Evolutionary conservation across 2,888 invertebrate species (phyloP).

Genomic region (Tachina lurida): DNA sequence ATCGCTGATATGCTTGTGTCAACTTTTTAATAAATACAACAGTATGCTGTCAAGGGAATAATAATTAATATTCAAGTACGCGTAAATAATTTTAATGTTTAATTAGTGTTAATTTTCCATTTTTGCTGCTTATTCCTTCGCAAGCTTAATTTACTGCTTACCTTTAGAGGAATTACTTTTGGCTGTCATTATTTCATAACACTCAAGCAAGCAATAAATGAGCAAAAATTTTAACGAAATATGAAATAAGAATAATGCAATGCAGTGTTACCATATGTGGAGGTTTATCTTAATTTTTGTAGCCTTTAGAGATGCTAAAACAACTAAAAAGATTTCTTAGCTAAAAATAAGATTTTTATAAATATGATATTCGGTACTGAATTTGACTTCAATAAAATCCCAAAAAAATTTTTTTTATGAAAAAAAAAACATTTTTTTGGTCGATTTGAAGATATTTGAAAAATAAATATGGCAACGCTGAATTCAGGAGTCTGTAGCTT

Average conservation of each 20-base stretch:
- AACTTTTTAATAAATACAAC: neutral
- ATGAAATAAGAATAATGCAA: neutral
- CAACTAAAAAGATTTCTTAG: too few relatives aligned
- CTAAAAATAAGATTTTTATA: too few relatives aligned
- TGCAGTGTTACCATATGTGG: too few relatives aligned
- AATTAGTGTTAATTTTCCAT: slow-evolving; percentile 52
- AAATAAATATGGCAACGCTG: too few relatives aligned
- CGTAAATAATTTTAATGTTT: slow-evolving; percentile 58
- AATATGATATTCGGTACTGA: too few relatives aligned
- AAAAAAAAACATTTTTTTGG: too few relatives aligned
- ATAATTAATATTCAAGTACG: slow-evolving; percentile 47
- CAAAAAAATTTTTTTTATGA: too few relatives aligned
- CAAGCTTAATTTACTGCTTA: neutral
- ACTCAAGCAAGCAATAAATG: neutral
- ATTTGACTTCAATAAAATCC: too few relatives aligned
- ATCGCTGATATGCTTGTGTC: neutral
- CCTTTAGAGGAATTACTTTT: neutral
- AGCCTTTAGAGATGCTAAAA: too few relatives aligned
- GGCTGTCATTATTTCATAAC: neutral
- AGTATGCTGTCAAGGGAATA: neutral
- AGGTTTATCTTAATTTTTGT: too few relatives aligned
- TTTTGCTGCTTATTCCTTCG: neutral
- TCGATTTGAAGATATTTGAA: too few relatives aligned
- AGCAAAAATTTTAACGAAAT: neutral
- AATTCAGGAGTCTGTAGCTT: neutral